Base-by-base conservation (phyloP, 23 tunicate species). In the Trididemnum nubilum region DNA sequence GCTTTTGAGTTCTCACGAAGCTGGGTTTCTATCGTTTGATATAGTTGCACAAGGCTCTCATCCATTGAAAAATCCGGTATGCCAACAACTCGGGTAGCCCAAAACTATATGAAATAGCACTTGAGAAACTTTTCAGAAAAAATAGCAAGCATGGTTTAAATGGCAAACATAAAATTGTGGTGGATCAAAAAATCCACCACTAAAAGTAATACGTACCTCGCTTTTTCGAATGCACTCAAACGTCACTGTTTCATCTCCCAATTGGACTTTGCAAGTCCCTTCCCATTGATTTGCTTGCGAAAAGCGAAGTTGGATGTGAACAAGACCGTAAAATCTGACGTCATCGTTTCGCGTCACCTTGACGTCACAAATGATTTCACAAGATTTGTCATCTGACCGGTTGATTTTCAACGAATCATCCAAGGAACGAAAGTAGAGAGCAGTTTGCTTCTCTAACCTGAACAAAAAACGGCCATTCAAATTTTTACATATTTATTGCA, bases 341-440 rank as follows among this genome's bases (percentile, higher is more conserved):
- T 89, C 96, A 50, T 85, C 96, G 33, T 66, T 85, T 33, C 64
- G 65, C 32, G 70, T 71, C n/a, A 51, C 72, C 44, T 49, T 29
- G 35, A 84, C 66, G 50, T 73, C 66, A 28, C 85, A 66, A 26
- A 86, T 49, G 33, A 84, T 51, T 0, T 37, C 75, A n/a, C n/a
- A n/a, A 0, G 51, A 50, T 0, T 71, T 81, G 78, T 72, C n/a
- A 40, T 83, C 57, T 2, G 67, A 9, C 54, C 15, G 9, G 15
- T 44, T 44, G 15, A 44, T 7, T 15, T 15, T 9, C 9, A 44
- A 15, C 12, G 54, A 44, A 7, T 44, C 12, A 7, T 44, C 12
- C 38, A 60, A 34, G 12, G 82, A 80, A 36, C 86, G 73, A 33
- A 85, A 85, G 37, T 58, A 85, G 33, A 85, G 29, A 0, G 77